Evolutionary conservation across 2,888 invertebrate species (phyloP), one percentile per base, ranked within the genome.

Genomic region (Podabrus alpinus): DNA sequence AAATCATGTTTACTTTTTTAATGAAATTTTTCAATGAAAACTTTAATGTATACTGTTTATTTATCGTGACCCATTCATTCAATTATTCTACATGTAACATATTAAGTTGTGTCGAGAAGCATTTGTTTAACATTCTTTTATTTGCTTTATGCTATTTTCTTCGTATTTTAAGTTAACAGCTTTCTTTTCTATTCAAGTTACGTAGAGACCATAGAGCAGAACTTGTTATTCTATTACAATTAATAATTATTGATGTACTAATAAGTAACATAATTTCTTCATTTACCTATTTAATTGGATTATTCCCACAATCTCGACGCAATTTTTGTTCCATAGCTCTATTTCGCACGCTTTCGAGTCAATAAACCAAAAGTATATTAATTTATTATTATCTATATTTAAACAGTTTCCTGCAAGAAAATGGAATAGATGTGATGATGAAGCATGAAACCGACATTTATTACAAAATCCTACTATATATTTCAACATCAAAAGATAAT

Each of bases 401-500:
- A 29, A 29, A 13, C 13, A 29, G 4, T 29, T 4, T 29, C 1
- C 13, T 29, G 11, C 3, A 4, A 11, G 29, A 29, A 29, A 29
- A 11, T 13, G 13, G 1, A n/a, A 45, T 45, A 45, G n/a, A n/a
- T 45, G 2, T 45, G n/a, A 4, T n/a, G 45, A 45, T 45, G 45
- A 45, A 45, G n/a, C n/a, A 9, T n/a, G n/a, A 45, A 45, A 45
- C 45, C n/a, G 45, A 13, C n/a, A 45, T 45, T 45, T 7, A 45
- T 45, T 45, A n/a, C n/a, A 45, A 45, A 45, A n/a, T 45, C 61
- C 29, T 60, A 19, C 19, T 66, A 15, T 59, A 70, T 70, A 66
- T 70, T 74, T 69, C 61, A 59, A 74, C 67, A 74, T 74, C 70
- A 74, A 70, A 74, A 29, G 45, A 45, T 45, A 70, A 66, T 66